Percentiles rank a stretch among this genome's conserved stretches.
Conservation (phyloP, 1,140 invertebrate species). For the Drosophila auraria region DNA sequence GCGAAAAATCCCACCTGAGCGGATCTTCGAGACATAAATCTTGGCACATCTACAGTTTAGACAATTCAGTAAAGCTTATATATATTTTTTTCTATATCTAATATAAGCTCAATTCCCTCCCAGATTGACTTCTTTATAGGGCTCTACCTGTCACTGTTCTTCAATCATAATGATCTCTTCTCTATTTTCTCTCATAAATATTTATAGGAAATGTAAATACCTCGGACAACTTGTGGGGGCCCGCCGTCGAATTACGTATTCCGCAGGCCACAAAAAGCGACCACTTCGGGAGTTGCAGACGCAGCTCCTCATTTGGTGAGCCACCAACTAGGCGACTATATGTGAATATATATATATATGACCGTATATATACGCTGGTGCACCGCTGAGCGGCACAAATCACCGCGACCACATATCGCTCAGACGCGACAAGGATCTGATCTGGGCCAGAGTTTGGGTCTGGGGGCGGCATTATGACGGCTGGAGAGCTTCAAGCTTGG, state of each 20-base stretch:
- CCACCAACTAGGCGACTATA: conserved; percentile 76
- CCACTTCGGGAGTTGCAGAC: conserved; percentile 27
- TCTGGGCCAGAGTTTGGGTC: conserved; percentile 12
- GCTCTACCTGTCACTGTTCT: conserved; percentile 6
- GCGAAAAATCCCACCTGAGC: conserved; percentile 16
- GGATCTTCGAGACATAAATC: conserved; percentile 1
- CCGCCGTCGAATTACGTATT: conserved; percentile 66
- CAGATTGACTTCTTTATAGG: conserved; percentile 7
- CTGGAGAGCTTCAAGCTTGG: not conserved
- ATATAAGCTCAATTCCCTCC: no score
- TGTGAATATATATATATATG: conserved; percentile 10
- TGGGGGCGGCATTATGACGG: conserved; percentile 67
- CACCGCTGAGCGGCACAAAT: conserved; percentile 59
- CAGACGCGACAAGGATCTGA: conserved; percentile 1
- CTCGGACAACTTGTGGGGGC: conserved; percentile 65
- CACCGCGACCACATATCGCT: conserved; percentile 38
- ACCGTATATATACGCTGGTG: conserved; percentile 27
- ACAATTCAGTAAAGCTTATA: no score
- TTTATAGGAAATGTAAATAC: conserved; percentile 74
- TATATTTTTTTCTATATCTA: no score
- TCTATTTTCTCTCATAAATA: conserved; percentile 78
- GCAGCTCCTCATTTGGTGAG: conserved; percentile 75
- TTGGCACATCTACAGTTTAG: not conserved
- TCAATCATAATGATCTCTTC: conserved; percentile 63
- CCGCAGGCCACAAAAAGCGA: conserved; percentile 55